Evolutionary conservation across 2,888 invertebrate species (phyloP).

Genomic region (Hedychridium roseum): DNA sequence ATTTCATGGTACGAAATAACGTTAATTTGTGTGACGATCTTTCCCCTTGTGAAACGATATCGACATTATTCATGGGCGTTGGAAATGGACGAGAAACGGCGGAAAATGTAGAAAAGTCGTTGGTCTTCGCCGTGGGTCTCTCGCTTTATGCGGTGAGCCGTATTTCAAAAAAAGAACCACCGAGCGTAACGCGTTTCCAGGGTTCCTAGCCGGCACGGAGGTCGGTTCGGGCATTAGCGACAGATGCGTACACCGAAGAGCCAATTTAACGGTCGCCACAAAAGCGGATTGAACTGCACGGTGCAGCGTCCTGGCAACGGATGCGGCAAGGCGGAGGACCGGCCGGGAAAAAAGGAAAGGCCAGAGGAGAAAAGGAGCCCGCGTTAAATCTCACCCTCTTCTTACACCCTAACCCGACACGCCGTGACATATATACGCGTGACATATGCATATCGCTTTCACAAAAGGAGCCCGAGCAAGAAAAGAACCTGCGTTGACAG

Average conservation of each 20-base stretch:
- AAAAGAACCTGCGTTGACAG: conserved; percentile 16
- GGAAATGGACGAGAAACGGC: no score
- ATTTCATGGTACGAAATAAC: no score
- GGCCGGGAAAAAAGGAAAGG: conserved; percentile 24
- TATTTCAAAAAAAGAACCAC: no score
- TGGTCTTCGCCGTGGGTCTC: no score
- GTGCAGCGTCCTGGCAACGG: conserved; percentile 11
- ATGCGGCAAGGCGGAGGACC: conserved; percentile 23
- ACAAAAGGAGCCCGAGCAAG: conserved; percentile 37
- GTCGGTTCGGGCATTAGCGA: conserved; percentile 32
- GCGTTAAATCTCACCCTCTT: conserved; percentile 45
- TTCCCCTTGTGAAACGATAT: no score
- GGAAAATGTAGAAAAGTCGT: no score
- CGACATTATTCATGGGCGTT: no score
- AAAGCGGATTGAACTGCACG: conserved; percentile 37
- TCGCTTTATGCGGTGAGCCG: no score
- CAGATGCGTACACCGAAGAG: conserved; percentile 43
- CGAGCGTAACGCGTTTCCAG: no score
- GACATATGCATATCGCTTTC: conserved; percentile 34
- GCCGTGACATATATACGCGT: conserved; percentile 20
- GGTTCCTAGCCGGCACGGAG: no score
- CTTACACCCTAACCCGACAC: conserved; percentile 29
- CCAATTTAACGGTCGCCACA: conserved; percentile 49
- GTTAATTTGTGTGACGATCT: no score
- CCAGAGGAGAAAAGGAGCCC: conserved; percentile 2